A percentile compares a stretch with the other conserved stretches of the same genome.
phyloP scores from a whole-genome alignment of 64 coral and sea anemone species.

The Hydrozoanthus tunicans region DNA sequence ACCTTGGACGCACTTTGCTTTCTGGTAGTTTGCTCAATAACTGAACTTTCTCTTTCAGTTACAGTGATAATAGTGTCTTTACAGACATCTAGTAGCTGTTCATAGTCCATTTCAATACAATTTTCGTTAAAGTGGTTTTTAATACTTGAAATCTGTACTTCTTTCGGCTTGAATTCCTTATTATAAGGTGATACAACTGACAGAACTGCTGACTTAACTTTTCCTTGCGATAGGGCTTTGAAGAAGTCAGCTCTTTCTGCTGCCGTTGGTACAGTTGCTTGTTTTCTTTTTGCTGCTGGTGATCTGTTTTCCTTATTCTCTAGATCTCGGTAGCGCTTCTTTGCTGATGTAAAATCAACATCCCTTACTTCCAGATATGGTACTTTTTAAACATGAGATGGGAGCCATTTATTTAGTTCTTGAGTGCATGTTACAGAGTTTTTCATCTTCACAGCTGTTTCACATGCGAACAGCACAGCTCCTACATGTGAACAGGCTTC shows the following conservation, averaged over 20 bases:
- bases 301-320: conserved; percentile 14
- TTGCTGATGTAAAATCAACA: conserved; percentile 35
- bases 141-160: background rate
- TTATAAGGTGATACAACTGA: conserved; percentile 35
- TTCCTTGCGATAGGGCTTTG: conserved; percentile 1
- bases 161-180: conserved; percentile 34
- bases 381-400: conserved; percentile 39
- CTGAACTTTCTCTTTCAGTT: background rate
- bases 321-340: background rate
- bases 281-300: conserved; percentile 16
- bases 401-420: conserved; percentile 34
- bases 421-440: conserved; percentile 32
- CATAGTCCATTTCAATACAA: conserved; percentile 12
- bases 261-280: background rate
- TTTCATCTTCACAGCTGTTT: conserved; percentile 3
- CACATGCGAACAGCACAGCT: background rate
- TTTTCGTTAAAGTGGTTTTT: conserved; percentile 18
- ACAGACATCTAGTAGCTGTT: conserved; percentile 27
- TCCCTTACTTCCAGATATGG: conserved; percentile 50
- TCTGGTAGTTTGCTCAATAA: conserved; percentile 7
- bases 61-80: background rate
- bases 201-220: conserved; percentile 39
- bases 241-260: background rate
- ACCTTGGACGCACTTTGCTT: background rate
- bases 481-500: conserved; percentile 49